Evolutionary conservation across 2,888 invertebrate species (phyloP).

Genomic region (Myathropa florea): DNA sequence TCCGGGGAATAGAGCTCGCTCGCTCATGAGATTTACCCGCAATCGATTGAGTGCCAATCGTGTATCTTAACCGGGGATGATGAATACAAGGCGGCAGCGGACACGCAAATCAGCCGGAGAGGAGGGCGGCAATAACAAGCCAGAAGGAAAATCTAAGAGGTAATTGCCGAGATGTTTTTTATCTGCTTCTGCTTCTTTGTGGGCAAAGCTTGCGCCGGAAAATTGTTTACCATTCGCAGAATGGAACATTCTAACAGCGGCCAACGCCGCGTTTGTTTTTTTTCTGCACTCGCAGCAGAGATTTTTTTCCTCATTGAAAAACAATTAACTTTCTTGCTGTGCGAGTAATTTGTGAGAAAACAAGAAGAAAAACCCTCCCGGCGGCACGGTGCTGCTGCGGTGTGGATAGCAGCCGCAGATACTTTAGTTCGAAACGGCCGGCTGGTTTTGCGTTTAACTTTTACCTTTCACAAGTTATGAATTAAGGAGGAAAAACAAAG

Average conservation of each 20-base stretch:
- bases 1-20: background rate
- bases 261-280: background rate
- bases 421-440: no score
- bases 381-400: no score
- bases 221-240: background rate
- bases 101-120: no score
- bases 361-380: background rate
- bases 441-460: conserved; percentile 50
- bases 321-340: conserved; percentile 61
- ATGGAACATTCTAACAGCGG: background rate
- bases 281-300: background rate
- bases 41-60: conserved; percentile 41
- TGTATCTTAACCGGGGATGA: background rate
- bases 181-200: background rate
- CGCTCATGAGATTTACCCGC: conserved; percentile 32
- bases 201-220: background rate
- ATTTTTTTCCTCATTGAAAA: conserved; percentile 18
- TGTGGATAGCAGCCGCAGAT: no score
- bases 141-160: background rate
- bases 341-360: conserved; percentile 24
- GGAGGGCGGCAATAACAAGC: no score
- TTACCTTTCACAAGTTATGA: conserved; percentile 36
- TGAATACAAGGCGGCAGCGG: background rate
- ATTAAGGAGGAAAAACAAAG: background rate
- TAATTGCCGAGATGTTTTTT: background rate